Evolutionary conservation across 23 tunicate genomes (phyloP), one percentile per base, ranked within the genome.

Genomic region (Botrylloides violaceus): DNA sequence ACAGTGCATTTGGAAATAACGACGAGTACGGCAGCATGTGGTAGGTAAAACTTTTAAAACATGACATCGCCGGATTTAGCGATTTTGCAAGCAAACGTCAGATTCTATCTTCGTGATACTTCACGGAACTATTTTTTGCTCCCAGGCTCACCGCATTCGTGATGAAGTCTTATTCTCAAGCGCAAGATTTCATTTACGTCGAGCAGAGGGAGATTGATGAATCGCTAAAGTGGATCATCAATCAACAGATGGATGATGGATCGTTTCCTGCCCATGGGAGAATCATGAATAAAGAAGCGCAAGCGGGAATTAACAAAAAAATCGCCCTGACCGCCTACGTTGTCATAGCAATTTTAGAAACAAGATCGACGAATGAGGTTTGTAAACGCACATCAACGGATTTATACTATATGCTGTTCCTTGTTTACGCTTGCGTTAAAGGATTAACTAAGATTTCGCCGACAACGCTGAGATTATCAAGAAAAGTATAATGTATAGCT

Each of bases 21-120:
- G 98, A 94, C 72, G 34, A 75, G n/a, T 68, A 78, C 29, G 98
- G 98, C 7, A 94, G 98, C 77, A 94, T 94, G 98, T 94, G 98
- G 98, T 90, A 39, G 78, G 95, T 48, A 3, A 34, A 7, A 43
- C 9, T 7, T 43, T 43, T 15, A 7, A 7, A 15, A 7, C 15
- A 43, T 15, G 12, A 43, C 15, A 7, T 43, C 12, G 9, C 53
- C 9, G 15, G 12, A 9, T 15, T 43, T 15, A 43, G 53, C 53
- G 9, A 43, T 43, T 7, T 43, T 15, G 53, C 53, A 43, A 43
- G 53, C 15, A 43, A 43, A 43, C 53, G n/a, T n/a, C n/a, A n/a
- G n/a, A n/a, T n/a, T n/a, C n/a, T n/a, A n/a, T n/a, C n/a, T n/a
- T n/a, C n/a, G n/a, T n/a, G n/a, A n/a, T n/a, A n/a, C n/a, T n/a